phyloP scores from a whole-genome alignment of 2,888 invertebrate species.

The Lepeophtheirus nordmannii region DNA sequence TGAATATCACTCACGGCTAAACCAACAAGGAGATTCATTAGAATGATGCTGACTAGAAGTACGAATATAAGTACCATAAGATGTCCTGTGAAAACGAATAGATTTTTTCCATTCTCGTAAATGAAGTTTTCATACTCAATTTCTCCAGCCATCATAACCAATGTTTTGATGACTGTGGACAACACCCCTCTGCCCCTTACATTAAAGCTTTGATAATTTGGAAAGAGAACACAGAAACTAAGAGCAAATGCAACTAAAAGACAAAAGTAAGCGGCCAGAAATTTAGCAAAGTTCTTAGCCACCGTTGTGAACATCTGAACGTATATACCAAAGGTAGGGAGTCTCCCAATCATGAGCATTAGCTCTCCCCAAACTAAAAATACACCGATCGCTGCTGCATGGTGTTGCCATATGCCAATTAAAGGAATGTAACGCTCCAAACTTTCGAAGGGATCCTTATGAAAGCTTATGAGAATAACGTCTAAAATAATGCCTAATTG shows the following conservation, averaged over 20 bases:
- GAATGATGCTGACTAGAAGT: constrained; percentile 58
- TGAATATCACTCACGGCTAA: constrained; percentile 58
- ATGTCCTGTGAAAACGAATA: constrained; percentile 57
- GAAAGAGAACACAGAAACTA: constrained; percentile 64
- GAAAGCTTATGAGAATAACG: constrained; percentile 43
- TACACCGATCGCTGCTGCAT: constrained; percentile 63
- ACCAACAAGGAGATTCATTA: constrained; percentile 67
- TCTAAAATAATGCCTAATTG: constrained; percentile 60
- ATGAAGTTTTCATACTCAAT: constrained; percentile 59
- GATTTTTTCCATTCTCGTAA: constrained; percentile 39
- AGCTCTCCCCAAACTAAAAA: constrained; percentile 65
- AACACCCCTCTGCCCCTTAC: background rate
- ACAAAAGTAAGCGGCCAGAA: constrained; percentile 61
- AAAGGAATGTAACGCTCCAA: constrained; percentile 29
- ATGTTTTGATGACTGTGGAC: constrained; percentile 48
- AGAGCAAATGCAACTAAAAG: constrained; percentile 61
- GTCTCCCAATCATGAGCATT: constrained; percentile 69
- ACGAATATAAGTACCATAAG: constrained; percentile 59
- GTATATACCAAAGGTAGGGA: constrained; percentile 68
- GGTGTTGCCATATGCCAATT: constrained; percentile 62
- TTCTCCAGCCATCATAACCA: constrained; percentile 79
- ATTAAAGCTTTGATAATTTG: constrained; percentile 43
- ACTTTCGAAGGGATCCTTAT: constrained; percentile 15
- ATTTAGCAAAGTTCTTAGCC: constrained; percentile 61
- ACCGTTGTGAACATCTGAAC: constrained; percentile 42